Evolutionary conservation across 2,888 invertebrate genomes (phyloP).

Genomic region (Iselma pallidipennis): DNA sequence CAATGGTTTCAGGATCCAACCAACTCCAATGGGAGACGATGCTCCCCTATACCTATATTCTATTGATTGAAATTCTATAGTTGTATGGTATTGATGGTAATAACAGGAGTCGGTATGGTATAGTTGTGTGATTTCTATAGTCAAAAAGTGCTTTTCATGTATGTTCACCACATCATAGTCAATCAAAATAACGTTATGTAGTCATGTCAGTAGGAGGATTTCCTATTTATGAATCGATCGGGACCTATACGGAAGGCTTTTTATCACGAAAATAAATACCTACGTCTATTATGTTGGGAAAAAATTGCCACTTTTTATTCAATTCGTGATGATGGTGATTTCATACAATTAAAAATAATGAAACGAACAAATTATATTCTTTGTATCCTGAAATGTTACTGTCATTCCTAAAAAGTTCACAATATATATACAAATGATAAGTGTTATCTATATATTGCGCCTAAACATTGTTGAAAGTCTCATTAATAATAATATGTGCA

Average conservation of each 20-base stretch:
- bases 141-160: background rate
- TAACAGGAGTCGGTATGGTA: background rate
- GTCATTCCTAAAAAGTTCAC: no score
- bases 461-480: no score
- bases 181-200: background rate
- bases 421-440: no score
- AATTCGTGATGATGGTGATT: background rate
- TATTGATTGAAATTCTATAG: background rate
- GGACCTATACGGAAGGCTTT: background rate
- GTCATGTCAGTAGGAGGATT: background rate
- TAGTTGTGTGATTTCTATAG: no score
- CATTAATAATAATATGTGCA: no score
- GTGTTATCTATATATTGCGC: no score
- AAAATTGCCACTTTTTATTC: background rate
- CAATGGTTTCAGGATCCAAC: no score
- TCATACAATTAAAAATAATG: background rate
- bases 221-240: background rate
- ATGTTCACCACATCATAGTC: background rate
- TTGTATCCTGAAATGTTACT: no score
- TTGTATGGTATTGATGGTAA: background rate
- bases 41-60: background rate
- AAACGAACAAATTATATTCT: background rate
- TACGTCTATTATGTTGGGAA: background rate
- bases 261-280: background rate
- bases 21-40: no score